Conservation (phyloP, 2,113 vertebrate genomes). For the Petrocephalus zakoni region DNA sequence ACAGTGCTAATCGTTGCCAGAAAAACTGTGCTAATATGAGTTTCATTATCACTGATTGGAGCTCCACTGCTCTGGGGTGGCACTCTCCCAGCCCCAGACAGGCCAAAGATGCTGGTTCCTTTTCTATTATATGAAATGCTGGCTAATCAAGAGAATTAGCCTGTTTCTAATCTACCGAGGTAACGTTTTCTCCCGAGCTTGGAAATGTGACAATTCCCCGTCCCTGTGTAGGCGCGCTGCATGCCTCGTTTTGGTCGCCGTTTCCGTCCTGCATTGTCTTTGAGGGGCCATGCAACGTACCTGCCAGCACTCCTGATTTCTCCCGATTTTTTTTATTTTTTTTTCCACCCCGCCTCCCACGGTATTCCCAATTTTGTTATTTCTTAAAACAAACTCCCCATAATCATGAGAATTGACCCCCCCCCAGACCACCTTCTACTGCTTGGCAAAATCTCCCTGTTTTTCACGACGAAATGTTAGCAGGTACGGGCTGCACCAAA, state of each 20-base stretch:
- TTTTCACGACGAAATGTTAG: neutral
- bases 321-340: neutral
- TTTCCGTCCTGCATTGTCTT: neutral
- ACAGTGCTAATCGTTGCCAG: slow-evolving; percentile 66
- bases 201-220: neutral
- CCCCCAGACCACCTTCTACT: neutral
- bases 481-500: neutral
- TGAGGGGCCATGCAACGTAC: neutral
- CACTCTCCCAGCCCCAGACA: neutral
- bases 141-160: slow-evolving; percentile 13
- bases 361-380: too few species aligned
- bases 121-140: neutral
- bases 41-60: slow-evolving; percentile 9
- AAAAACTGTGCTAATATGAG: slow-evolving; percentile 31
- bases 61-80: neutral
- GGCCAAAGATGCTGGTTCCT: neutral
- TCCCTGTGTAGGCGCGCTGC: neutral
- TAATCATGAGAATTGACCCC: neutral
- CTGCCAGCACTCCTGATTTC: neutral
- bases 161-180: slow-evolving; percentile 22
- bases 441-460: neutral
- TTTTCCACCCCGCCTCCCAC: too few species aligned
- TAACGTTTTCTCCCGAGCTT: neutral
- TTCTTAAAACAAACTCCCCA: neutral
- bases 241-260: neutral